Evolutionary conservation across 2,797 vertebrate species (phyloP), one percentile per base, ranked within the genome.

Genomic region (Rallus crepitans): DNA sequence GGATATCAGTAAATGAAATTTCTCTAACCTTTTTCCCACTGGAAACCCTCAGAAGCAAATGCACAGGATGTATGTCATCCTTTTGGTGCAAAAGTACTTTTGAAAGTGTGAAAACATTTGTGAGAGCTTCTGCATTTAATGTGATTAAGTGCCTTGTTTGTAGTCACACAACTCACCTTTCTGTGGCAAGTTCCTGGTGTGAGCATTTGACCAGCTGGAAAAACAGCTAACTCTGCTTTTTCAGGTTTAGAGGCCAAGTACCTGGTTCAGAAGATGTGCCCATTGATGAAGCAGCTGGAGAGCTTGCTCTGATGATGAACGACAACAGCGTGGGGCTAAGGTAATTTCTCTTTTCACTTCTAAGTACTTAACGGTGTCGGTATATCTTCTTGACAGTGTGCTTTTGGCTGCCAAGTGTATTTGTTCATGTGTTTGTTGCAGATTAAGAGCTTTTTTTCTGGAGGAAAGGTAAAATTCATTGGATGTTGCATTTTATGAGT

Each of bases 161-260:
- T 69, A 68, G 35, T 55, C 50, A 57, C 69, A 28, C 9, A 66
- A 11, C 24, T 72, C 53, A 64, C 24, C 53, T 71, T 94, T 80
- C 50, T 57, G 55, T 66, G 56, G 14, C 1, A 4, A 35, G 33
- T 86, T 93, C 63, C 45, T n/a, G 42, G 8, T 61, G 50, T 52
- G 28, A 55, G 66, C 64, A 18, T 65, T 85, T 94, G 37, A 52
- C 76, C 6, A 53, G 16, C 71, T 84, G 55, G 66, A 70, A 87
- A 87, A 60, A 27, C 93, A 63, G 85, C 61, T 87, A 45, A 75
- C 69, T 96, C 52, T 21, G 66, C 89, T 90, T 94, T 96, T 96
- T 39, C 92, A 98, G 98, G 94, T 96, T 97, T 95, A 98, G 86
- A 96, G 96, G 94, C 93, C 87, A 63, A 0, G 6, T 94, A 83